These are phyloP conservation scores for Caloenas nicobarica DNA, from an alignment of 2,113 vertebrate species.

Conservation along the genomic window DNA sequence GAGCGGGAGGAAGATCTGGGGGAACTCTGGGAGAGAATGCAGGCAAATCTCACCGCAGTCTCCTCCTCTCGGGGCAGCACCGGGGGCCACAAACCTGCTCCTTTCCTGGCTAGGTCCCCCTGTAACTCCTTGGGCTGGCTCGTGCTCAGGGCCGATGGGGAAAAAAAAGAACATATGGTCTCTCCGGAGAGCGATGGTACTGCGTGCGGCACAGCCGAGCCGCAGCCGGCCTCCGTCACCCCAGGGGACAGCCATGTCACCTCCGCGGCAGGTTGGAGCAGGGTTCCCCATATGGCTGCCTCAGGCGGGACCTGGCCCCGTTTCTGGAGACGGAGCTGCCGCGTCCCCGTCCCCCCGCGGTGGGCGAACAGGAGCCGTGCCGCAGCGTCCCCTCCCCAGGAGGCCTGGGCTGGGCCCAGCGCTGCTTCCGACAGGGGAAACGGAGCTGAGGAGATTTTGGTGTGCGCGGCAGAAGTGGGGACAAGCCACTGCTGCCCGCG, in stretches of 20 bases:
- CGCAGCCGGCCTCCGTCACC: background rate
- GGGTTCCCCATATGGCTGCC: slow-evolving; percentile 37
- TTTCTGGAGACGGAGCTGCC: background rate
- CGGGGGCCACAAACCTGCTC: background rate
- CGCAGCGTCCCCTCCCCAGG: background rate
- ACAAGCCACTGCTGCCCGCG: background rate
- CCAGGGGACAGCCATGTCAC: background rate
- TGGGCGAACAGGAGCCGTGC: background rate
- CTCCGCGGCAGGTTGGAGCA: background rate
- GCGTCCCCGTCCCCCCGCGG: rapidly evolving
- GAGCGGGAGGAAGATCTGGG: slow-evolving; percentile 33
- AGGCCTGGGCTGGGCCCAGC: background rate
- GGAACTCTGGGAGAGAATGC: slow-evolving; percentile 54
- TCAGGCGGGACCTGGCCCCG: background rate
- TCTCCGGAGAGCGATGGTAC: background rate
- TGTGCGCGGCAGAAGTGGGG: background rate
- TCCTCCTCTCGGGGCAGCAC: background rate
- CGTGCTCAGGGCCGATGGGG: background rate
- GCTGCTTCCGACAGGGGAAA: background rate
- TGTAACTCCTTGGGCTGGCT: background rate
- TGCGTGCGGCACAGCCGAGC: background rate
- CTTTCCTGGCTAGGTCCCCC: background rate
- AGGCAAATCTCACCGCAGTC: slow-evolving; percentile 50
- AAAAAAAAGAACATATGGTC: slow-evolving; percentile 15
- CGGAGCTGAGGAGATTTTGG: background rate